Percentiles rank a stretch among this genome's conserved stretches.
phyloP scores from a whole-genome alignment of 2,888 invertebrate genomes.

The Clistopyga incitator region DNA sequence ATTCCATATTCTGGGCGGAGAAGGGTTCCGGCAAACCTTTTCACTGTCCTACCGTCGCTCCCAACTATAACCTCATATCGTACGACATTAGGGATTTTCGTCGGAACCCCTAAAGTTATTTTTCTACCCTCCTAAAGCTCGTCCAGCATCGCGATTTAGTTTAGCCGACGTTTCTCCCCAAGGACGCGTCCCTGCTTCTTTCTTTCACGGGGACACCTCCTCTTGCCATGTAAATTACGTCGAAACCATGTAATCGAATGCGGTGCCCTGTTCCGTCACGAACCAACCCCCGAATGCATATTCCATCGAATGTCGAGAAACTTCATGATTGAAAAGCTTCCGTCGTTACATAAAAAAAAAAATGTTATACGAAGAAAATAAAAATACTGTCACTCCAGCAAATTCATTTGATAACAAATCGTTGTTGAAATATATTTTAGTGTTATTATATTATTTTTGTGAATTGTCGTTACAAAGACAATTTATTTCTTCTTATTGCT shows the following conservation, averaged over 20 bases:
- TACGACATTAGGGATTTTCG: conserved; percentile 45
- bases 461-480: too few species aligned
- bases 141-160: not conserved
- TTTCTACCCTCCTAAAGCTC: conserved; percentile 1
- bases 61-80: conserved; percentile 26
- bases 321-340: not conserved
- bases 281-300: not conserved
- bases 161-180: conserved; percentile 19
- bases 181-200: conserved; percentile 14
- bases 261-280: not conserved
- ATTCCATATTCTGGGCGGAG: conserved; percentile 30
- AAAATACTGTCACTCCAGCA: too few species aligned
- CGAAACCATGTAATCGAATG: conserved; percentile 51
- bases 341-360: not conserved
- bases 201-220: not conserved
- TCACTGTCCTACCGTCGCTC: conserved; percentile 10
- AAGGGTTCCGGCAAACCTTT: not conserved
- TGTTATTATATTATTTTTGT: too few species aligned
- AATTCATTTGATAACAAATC: too few species aligned
- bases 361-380: too few species aligned
- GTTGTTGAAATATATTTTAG: too few species aligned
- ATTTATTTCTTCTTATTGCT: too few species aligned
- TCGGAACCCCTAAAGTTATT: conserved; percentile 33
- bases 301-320: not conserved
- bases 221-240: conserved; percentile 52